Evolutionary conservation across 2,113 vertebrate genomes (phyloP).

Genomic region (Hymenochirus boettgeri): DNA sequence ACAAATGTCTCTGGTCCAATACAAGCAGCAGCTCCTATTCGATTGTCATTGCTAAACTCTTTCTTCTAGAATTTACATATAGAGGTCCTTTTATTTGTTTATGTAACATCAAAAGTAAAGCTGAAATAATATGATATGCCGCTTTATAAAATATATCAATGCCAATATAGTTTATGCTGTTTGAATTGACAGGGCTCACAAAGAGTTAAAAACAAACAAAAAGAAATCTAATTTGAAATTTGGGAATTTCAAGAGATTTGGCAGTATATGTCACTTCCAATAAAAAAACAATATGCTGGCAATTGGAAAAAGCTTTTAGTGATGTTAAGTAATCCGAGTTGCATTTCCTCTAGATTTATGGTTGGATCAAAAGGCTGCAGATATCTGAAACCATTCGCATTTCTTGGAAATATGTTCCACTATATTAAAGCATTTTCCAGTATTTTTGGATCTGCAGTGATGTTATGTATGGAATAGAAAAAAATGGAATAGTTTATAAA

Average conservation of each 20-base stretch:
- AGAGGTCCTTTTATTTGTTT: too few species aligned
- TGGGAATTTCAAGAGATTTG: background rate
- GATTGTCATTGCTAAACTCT: too few species aligned
- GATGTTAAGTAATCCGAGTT: constrained; percentile 1
- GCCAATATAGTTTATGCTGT: background rate
- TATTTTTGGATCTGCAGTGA: background rate
- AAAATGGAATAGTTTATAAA: background rate
- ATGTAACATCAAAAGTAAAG: too few species aligned
- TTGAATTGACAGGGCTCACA: background rate
- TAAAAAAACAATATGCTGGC: background rate
- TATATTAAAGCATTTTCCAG: background rate
- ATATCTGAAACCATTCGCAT: background rate
- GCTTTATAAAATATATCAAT: too few species aligned
- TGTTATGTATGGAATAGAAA: background rate
- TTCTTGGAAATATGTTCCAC: constrained; percentile 1
- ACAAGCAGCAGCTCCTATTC: too few species aligned
- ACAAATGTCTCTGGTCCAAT: too few species aligned
- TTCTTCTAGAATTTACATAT: too few species aligned
- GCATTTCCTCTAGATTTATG: constrained; percentile 1
- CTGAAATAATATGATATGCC: too few species aligned
- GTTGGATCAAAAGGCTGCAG: background rate
- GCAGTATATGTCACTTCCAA: background rate
- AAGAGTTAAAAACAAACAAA: background rate
- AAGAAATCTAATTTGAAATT: background rate
- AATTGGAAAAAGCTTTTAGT: constrained; percentile 3